Conservation (phyloP, 2,113 vertebrate genomes). For the Coryphaenoides rupestris region DNA sequence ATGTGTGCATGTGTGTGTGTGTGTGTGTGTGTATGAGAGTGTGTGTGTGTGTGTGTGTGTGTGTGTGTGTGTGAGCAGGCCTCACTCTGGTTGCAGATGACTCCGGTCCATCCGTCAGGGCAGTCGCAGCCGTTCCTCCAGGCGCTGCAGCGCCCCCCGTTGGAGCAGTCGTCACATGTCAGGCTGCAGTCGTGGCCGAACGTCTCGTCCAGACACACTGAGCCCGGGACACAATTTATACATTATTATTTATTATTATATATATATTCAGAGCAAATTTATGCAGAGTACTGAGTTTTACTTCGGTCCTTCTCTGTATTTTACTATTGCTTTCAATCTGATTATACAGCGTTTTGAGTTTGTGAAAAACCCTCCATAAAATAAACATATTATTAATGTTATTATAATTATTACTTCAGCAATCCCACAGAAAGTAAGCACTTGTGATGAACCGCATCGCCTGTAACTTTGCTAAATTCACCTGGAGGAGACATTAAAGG, state of each 20-base stretch:
- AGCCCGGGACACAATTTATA: background rate
- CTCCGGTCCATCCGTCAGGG: slow-evolving; percentile 79
- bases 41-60: slow-evolving; percentile 4
- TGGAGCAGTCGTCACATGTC: slow-evolving; percentile 86
- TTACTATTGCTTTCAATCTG: no score
- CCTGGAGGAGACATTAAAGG: no score
- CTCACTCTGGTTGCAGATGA: slow-evolving; percentile 93
- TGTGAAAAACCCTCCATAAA: no score
- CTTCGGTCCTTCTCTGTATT: no score
- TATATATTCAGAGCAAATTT: no score
- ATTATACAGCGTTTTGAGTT: no score
- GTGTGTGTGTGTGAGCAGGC: slow-evolving; percentile 7
- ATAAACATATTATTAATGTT: no score
- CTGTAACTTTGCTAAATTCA: no score
- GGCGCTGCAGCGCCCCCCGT: slow-evolving; percentile 73
- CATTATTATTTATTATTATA: background rate
- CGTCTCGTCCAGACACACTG: slow-evolving; percentile 87
- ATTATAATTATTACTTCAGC: no score
- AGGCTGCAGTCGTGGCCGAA: slow-evolving; percentile 91
- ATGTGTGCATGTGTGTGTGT: background rate
- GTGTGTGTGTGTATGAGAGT: slow-evolving; percentile 6
- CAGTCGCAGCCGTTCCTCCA: slow-evolving; percentile 80
- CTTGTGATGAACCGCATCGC: no score
- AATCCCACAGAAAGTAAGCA: no score
- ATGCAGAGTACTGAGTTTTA: no score